phyloP scores from a whole-genome alignment of 2,113 vertebrate genomes.

The Pedetes capensis region DNA sequence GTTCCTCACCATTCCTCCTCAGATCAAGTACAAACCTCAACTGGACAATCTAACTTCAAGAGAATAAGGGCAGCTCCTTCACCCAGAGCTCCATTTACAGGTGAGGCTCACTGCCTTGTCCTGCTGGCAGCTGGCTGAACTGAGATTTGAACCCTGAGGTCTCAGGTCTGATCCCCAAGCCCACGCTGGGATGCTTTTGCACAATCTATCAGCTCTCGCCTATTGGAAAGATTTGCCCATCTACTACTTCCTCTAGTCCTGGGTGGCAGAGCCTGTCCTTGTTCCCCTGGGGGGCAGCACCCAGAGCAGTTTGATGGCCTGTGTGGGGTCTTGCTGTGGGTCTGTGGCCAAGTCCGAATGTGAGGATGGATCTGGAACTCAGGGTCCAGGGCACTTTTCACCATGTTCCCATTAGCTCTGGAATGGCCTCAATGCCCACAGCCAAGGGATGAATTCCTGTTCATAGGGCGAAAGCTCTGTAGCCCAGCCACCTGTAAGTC shows the following conservation, averaged over 20 bases:
- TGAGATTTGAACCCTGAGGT: neutral
- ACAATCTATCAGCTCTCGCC: neutral
- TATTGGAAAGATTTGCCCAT: neutral
- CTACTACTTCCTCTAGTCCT: neutral
- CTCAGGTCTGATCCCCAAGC: neutral
- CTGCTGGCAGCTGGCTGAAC: neutral
- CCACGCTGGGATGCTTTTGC: slow-evolving; percentile 9
- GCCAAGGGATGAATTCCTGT: neutral
- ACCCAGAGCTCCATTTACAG: neutral
- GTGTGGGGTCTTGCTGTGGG: neutral
- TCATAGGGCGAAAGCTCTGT: neutral
- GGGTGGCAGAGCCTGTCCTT: neutral
- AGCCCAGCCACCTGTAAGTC: neutral
- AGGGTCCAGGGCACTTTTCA: neutral
- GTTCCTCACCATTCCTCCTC: neutral
- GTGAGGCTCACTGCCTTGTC: neutral
- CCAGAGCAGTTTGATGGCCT: neutral
- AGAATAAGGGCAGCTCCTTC: neutral
- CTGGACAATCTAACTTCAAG: neutral
- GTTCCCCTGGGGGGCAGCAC: neutral
- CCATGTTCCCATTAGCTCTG: neutral
- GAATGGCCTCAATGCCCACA: neutral
- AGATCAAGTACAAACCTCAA: neutral
- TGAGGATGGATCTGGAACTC: neutral
- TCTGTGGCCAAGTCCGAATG: neutral